Evolutionary conservation across 2,888 invertebrate genomes (phyloP).

Genomic region (Blera fallax): DNA sequence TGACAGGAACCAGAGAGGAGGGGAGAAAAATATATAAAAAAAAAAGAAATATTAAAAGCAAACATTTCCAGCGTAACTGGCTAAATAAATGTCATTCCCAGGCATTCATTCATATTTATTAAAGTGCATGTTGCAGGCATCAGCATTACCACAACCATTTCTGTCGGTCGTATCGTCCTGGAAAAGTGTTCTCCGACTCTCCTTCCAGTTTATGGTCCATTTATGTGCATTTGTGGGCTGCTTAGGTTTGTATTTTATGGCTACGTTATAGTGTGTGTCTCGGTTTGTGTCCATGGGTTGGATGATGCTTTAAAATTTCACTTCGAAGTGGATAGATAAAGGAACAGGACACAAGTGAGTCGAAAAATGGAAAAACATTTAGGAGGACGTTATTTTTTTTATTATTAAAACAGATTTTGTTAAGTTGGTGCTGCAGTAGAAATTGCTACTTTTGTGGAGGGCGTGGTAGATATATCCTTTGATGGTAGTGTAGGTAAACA

Average conservation of each 20-base stretch:
- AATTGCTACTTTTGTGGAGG: too few relatives aligned
- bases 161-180: conserved; percentile 47
- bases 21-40: neutral
- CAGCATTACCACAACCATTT: conserved; percentile 66
- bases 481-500: too few relatives aligned
- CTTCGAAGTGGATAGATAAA: too few relatives aligned
- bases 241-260: conserved; percentile 47
- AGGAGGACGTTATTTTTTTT: too few relatives aligned
- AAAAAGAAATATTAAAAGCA: conserved; percentile 19
- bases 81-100: conserved; percentile 69
- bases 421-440: too few relatives aligned
- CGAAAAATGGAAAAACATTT: too few relatives aligned
- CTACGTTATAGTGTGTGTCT: conserved; percentile 11
- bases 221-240: conserved; percentile 28
- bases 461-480: too few relatives aligned
- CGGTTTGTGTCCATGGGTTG: too few relatives aligned
- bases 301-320: too few relatives aligned
- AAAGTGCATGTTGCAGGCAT: conserved; percentile 68
- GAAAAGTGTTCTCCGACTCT: conserved; percentile 2
- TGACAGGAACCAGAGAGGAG: too few relatives aligned
- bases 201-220: neutral
- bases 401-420: too few relatives aligned
- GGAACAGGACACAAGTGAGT: too few relatives aligned
- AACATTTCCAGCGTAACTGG: conserved; percentile 65
- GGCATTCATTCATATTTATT: conserved; percentile 68